Base-by-base conservation (phyloP, 2,113 vertebrate genomes). In the Erythrolamprus reginae region DNA sequence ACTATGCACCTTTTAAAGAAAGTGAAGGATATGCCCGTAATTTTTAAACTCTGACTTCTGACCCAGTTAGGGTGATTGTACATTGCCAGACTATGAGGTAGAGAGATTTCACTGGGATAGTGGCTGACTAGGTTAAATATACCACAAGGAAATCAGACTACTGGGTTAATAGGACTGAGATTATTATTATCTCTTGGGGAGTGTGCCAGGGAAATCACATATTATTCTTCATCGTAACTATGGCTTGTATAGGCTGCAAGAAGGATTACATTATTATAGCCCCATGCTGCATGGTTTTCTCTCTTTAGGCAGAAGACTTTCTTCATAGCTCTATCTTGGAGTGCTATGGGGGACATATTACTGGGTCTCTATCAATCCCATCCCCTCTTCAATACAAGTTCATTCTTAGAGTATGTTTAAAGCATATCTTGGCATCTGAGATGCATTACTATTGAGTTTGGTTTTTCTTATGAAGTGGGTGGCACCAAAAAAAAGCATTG, bases 381-480 rank as follows among this genome's bases (percentile, higher is more conserved):
- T 33, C 24, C 48, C 28, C 51, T 17, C 12, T 3, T 28, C 61
- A 6, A 13, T 47, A 47, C 38, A 84, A 21, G 38, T 7, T 77
- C 48, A 89, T 87, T 82, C 50, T 21, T 86, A 84, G 10, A 70
- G 19, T 3, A 2, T 82, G 17, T 28, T 6, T 55, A 19, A 0
- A 0, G 10, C 9, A 1, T 48, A 84, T 55, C 90, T 33, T 70
- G 42, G 51, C 87, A 92, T 85, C 85, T 84, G 48, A 45, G n/a
- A 2, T 0, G 0, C 7, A 6, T 58, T 19, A 21, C 56, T 45
- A 45, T 89, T 88, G 0, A 0, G 7, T 28, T 1, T 0, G 61
- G 12, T 51, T 5, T 61, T 26, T 50, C 17, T 51, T 23, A 6
- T 8, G 47, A 13, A 33, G 24, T 47, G 24, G 33, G 7, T 10